Conservation (phyloP, 2,888 invertebrate species). For the Dryococelus australis region DNA sequence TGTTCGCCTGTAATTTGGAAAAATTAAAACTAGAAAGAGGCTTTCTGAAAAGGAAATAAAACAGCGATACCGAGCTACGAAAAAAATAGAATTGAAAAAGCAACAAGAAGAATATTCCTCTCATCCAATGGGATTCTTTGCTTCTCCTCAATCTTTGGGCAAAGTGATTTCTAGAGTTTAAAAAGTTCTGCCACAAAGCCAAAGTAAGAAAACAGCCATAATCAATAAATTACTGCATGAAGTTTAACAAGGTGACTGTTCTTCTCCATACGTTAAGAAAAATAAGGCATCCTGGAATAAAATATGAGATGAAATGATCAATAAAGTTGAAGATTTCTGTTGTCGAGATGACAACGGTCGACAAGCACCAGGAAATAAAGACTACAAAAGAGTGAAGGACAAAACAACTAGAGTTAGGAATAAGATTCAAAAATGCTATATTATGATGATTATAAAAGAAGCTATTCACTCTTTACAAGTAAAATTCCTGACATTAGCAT, state of each 20-base stretch:
- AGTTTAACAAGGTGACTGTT: not conserved
- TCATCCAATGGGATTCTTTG: not conserved
- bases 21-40: not conserved
- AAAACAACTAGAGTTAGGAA: not conserved
- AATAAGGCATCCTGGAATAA: not conserved
- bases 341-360: not conserved
- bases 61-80: not conserved
- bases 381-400: not conserved
- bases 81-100: not conserved
- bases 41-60: not conserved
- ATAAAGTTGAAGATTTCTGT: not conserved
- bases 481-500: not conserved
- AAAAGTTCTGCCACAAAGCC: not conserved
- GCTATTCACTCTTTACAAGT: not conserved
- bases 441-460: not conserved
- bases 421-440: not conserved
- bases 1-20: not conserved
- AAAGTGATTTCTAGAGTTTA: not conserved
- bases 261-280: not conserved
- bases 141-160: not conserved
- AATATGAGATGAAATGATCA: not conserved
- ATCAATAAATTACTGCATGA: not conserved
- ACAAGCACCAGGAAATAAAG: not conserved
- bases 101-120: not conserved
- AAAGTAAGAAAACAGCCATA: not conserved